A percentile compares a stretch with the other conserved stretches of the same genome.
Conservation (phyloP, 37 sponge, comb jelly and placozoan genomes). For the Mnemiopsis leidyi region DNA sequence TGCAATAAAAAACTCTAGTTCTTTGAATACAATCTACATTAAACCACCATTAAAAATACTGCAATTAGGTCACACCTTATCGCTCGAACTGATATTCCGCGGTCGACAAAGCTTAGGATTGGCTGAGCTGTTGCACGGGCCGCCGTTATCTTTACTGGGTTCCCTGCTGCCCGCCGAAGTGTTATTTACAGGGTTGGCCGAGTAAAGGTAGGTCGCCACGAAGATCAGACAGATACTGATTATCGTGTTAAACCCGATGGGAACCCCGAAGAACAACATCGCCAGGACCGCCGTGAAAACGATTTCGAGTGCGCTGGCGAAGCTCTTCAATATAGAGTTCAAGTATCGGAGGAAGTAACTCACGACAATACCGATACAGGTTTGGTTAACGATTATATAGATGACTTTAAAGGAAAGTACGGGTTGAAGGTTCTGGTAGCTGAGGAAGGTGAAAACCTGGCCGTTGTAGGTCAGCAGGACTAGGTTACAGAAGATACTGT, state of each 20-base stretch:
- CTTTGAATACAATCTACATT: too few species aligned
- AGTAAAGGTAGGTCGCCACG: constrained; percentile 56
- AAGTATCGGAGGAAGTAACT: constrained; percentile 66
- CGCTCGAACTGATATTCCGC: background rate
- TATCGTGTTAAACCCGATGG: constrained; percentile 1
- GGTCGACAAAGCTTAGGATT: background rate
- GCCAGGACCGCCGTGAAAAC: constrained; percentile 62
- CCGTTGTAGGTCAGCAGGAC: constrained; percentile 17
- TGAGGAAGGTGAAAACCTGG: background rate
- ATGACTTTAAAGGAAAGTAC: background rate
- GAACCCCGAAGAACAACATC: constrained; percentile 41
- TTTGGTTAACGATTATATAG: constrained; percentile 47
- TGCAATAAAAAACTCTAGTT: too few species aligned
- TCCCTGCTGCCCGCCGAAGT: background rate
- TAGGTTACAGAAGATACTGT: constrained; percentile 65
- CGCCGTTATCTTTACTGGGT: background rate
- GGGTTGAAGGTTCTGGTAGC: background rate
- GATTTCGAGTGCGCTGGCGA: constrained; percentile 67
- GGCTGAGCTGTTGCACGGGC: too few species aligned
- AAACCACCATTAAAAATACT: background rate
- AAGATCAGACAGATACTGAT: constrained; percentile 34
- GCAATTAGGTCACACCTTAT: background rate
- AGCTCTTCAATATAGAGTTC: constrained; percentile 67
- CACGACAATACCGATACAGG: constrained; percentile 42
- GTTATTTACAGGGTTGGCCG: constrained; percentile 64